Percentiles rank a stretch among this genome's conserved stretches.
Conservation (phyloP, 2,888 invertebrate genomes). For the Hyppa rectilinea region DNA sequence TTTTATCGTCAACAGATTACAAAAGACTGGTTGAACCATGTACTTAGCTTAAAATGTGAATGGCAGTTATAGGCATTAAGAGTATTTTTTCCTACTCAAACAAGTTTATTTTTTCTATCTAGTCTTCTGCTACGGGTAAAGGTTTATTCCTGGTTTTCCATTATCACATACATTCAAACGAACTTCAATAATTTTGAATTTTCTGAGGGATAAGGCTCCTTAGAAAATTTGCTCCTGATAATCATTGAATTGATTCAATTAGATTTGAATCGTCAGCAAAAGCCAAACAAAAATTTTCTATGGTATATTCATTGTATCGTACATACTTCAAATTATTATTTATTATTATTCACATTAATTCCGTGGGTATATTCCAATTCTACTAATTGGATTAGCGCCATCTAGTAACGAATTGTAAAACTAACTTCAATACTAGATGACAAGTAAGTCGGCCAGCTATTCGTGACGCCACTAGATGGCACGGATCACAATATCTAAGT, state of each 20-base stretch:
- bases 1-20: conserved; percentile 55
- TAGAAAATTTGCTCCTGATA: background rate
- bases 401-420: conserved; percentile 7
- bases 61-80: background rate
- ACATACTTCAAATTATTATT: too few species aligned
- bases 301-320: too few species aligned
- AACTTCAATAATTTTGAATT: too few species aligned
- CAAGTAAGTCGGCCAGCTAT: background rate
- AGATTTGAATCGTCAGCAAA: background rate
- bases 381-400: conserved; percentile 13
- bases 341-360: too few species aligned
- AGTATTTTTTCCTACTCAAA: background rate
- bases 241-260: background rate
- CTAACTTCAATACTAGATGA: background rate
- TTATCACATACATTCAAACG: background rate
- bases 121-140: background rate
- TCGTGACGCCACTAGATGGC: conserved; percentile 26
- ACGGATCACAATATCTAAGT: background rate
- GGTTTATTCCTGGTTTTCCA: background rate
- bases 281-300: background rate
- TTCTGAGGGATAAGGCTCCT: too few species aligned
- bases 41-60: conserved; percentile 26
- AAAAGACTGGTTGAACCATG: conserved; percentile 33
- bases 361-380: background rate
- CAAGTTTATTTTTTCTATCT: background rate